Conservation (phyloP, 2,797 vertebrate species). For the Neosilurus hyrtlii region DNA sequence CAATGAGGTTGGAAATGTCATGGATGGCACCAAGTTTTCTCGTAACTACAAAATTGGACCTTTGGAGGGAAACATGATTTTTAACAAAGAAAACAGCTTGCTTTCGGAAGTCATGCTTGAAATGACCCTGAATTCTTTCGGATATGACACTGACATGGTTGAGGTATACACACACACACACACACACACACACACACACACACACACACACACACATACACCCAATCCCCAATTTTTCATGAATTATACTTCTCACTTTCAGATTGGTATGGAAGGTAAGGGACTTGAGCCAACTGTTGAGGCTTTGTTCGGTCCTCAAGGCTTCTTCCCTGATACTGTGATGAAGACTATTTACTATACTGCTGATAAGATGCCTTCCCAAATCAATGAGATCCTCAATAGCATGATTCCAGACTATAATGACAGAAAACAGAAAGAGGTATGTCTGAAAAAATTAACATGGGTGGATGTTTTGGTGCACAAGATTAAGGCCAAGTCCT, state of each 20-base stretch:
- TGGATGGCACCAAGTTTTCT: slow-evolving; percentile 82
- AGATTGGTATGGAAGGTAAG: slow-evolving; percentile 89
- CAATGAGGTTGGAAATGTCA: slow-evolving; percentile 71
- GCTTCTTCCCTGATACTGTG: slow-evolving; percentile 88
- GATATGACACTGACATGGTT: slow-evolving; percentile 82
- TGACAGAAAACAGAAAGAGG: slow-evolving; percentile 69
- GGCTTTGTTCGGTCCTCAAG: slow-evolving; percentile 85
- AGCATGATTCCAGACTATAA: slow-evolving; percentile 76
- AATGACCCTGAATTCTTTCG: slow-evolving; percentile 85
- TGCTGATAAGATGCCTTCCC: slow-evolving; percentile 78
- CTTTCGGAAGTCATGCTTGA: slow-evolving; percentile 91
- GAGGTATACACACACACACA: slow-evolving; percentile 75
- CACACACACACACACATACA: background rate
- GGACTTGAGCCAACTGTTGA: slow-evolving; percentile 89
- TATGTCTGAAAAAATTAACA: slow-evolving; percentile 49
- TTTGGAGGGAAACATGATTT: slow-evolving; percentile 86
- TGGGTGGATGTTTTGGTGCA: background rate
- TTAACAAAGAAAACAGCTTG: slow-evolving; percentile 81
- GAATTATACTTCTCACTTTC: slow-evolving; percentile 43
- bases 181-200: slow-evolving; percentile 48
- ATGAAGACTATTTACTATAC: slow-evolving; percentile 86
- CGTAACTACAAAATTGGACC: slow-evolving; percentile 81
- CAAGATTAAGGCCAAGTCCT: background rate
- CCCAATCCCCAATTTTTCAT: background rate
- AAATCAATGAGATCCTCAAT: slow-evolving; percentile 74